Percentiles rank a stretch among this genome's conserved stretches.
Conservation (phyloP, 2,888 invertebrate genomes). For the Pocota personata region DNA sequence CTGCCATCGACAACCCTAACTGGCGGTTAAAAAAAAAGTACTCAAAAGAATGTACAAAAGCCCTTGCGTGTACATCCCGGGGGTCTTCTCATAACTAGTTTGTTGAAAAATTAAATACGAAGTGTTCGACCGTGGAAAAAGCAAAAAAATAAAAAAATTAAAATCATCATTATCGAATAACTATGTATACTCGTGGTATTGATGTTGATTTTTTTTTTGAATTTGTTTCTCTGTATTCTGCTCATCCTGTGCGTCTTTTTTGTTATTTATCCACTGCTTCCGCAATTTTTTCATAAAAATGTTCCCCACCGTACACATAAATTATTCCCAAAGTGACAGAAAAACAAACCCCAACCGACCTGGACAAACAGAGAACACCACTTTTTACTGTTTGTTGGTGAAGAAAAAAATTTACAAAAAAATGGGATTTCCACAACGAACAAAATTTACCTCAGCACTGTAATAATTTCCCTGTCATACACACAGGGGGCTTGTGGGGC, state of each 20-base stretch:
- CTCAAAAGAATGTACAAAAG: neutral
- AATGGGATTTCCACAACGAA: constrained; percentile 6
- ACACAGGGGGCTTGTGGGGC: constrained; percentile 19
- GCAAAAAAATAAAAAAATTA: neutral
- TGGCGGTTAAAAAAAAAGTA: neutral
- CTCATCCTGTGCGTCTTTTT: neutral
- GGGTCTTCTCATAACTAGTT: constrained; percentile 13
- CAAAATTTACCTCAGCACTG: constrained; percentile 50
- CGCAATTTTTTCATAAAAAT: neutral
- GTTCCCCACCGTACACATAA: constrained; percentile 37
- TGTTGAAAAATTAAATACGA: constrained; percentile 8
- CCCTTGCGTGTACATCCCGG: neutral
- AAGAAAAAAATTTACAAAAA: constrained; percentile 21
- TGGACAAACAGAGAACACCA: neutral
- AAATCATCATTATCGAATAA: constrained; percentile 31
- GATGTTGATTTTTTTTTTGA: neutral
- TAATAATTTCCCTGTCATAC: constrained; percentile 67
- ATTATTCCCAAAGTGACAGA: constrained; percentile 62
- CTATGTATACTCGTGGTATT: neutral
- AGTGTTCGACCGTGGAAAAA: neutral
- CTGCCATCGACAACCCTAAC: constrained; percentile 3
- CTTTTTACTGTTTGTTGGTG: neutral
- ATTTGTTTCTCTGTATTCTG: neutral
- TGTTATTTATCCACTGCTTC: constrained; percentile 24
- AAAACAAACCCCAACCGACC: constrained; percentile 28